These are phyloP conservation scores for Ivindomyrus marchei DNA, from an alignment of 2,113 vertebrate species.

Conservation along the genomic window DNA sequence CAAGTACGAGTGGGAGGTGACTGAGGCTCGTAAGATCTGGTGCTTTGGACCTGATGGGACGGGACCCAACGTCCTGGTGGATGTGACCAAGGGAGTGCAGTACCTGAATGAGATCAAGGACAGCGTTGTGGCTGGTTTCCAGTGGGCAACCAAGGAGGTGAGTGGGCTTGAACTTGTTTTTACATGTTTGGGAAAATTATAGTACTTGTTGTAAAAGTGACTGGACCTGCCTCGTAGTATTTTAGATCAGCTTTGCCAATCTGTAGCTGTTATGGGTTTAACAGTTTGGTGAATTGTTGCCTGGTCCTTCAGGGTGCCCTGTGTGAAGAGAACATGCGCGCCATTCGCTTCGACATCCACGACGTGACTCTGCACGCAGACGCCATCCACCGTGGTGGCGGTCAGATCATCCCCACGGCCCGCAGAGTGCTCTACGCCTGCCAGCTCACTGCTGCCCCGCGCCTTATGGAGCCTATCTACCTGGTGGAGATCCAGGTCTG, in stretches of 20 bases:
- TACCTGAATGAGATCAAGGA: slow-evolving; percentile 98
- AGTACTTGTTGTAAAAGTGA: neutral
- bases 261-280: neutral
- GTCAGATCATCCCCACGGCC: slow-evolving; percentile 91
- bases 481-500: slow-evolving; percentile 91
- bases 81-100: slow-evolving; percentile 95
- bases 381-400: slow-evolving; percentile 86
- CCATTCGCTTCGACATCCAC: slow-evolving; percentile 79
- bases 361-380: slow-evolving; percentile 87
- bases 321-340: slow-evolving; percentile 93
- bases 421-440: slow-evolving; percentile 81
- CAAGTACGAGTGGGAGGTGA: slow-evolving; percentile 88
- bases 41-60: slow-evolving; percentile 90
- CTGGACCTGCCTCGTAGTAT: neutral
- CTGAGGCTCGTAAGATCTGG: slow-evolving; percentile 90
- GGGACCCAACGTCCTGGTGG: slow-evolving; percentile 83
- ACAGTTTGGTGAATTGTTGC: neutral
- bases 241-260: neutral
- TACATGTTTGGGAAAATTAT: neutral
- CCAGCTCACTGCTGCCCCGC: slow-evolving; percentile 76
- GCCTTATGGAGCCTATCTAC: slow-evolving; percentile 88
- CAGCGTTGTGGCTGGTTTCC: slow-evolving; percentile 91
- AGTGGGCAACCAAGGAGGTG: slow-evolving; percentile 95
- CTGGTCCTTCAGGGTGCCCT: slow-evolving; percentile 69
- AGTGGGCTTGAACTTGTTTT: slow-evolving; percentile 1